A percentile compares a stretch with the other conserved stretches of the same genome.
phyloP scores from a whole-genome alignment of 2,888 invertebrate genomes.

The Chymomyza amoena region DNA sequence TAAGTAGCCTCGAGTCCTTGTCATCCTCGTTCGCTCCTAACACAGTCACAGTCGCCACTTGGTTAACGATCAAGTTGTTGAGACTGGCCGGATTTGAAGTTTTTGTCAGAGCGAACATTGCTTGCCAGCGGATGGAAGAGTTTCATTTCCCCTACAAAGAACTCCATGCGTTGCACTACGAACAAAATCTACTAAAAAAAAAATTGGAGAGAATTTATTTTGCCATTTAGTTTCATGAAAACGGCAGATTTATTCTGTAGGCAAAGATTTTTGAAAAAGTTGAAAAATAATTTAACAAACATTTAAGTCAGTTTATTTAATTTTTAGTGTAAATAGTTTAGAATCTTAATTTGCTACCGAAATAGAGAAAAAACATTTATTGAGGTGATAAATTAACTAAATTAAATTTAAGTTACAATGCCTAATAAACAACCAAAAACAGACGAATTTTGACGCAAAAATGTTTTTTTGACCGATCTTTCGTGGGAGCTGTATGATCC shows the following conservation, averaged over 20 bases:
- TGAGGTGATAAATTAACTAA: no score
- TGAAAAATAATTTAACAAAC: neutral
- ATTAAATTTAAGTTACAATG: no score
- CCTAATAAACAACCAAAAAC: no score
- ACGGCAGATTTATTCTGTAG: neutral
- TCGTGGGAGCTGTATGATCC: no score
- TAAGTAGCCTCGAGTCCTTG: constrained; percentile 59
- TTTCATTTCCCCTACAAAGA: constrained; percentile 23
- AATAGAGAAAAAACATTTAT: no score
- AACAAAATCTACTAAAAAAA: neutral
- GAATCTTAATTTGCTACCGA: no score
- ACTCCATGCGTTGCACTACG: neutral
- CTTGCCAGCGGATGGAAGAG: constrained; percentile 46
- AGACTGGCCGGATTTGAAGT: constrained; percentile 47
- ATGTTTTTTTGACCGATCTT: no score
- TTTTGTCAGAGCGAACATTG: constrained; percentile 19
- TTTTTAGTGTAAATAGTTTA: no score
- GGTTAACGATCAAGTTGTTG: constrained; percentile 56
- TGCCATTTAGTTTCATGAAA: neutral
- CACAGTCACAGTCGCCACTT: constrained; percentile 8
- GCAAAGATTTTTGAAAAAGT: neutral
- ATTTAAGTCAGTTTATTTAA: neutral
- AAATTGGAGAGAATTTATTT: neutral
- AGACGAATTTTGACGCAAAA: no score
- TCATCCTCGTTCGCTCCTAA: constrained; percentile 8